Percentiles rank a stretch among this genome's conserved stretches.
Evolutionary conservation across 2,888 invertebrate species (phyloP).

Genomic region (Agrochola lota): DNA sequence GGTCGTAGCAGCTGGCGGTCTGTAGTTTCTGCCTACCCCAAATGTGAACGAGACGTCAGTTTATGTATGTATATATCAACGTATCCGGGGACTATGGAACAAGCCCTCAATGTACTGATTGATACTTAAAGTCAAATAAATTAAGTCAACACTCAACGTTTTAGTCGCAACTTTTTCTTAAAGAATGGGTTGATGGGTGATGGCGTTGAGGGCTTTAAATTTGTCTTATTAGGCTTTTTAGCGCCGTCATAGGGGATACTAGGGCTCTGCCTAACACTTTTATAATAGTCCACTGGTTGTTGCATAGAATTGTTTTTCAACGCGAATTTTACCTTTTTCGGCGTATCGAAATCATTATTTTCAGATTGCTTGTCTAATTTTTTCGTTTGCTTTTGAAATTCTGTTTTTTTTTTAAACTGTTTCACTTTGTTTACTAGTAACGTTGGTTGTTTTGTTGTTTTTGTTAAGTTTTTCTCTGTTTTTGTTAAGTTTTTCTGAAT

Average conservation of each 20-base stretch:
- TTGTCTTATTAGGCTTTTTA: slow-evolving; percentile 92
- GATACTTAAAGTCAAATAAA: neutral
- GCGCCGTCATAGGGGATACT: slow-evolving; percentile 94
- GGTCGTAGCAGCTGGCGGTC: neutral
- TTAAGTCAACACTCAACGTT: slow-evolving; percentile 35
- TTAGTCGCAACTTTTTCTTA: slow-evolving; percentile 86
- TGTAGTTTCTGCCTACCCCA: neutral
- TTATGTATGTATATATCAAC: neutral
- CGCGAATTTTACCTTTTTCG: slow-evolving; percentile 94
- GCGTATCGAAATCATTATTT: slow-evolving; percentile 71
- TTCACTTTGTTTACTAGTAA: slow-evolving; percentile 78
- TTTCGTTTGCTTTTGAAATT: slow-evolving; percentile 70
- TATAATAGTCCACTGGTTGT: slow-evolving; percentile 93
- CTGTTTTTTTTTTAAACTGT: slow-evolving; percentile 74
- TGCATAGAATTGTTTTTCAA: slow-evolving; percentile 93
- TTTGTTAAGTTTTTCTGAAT: neutral
- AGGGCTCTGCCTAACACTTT: slow-evolving; percentile 93
- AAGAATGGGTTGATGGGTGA: slow-evolving; percentile 95
- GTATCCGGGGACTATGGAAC: neutral
- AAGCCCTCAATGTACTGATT: slow-evolving; percentile 1
- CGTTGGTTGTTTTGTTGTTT: slow-evolving; percentile 58
- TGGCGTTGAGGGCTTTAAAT: slow-evolving; percentile 93
- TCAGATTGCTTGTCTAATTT: slow-evolving; percentile 40
- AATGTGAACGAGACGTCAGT: too few relatives aligned
- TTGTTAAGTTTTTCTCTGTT: neutral